Evolutionary conservation across 2,113 vertebrate species (phyloP).

Genomic region (Dasypus novemcinctus): DNA sequence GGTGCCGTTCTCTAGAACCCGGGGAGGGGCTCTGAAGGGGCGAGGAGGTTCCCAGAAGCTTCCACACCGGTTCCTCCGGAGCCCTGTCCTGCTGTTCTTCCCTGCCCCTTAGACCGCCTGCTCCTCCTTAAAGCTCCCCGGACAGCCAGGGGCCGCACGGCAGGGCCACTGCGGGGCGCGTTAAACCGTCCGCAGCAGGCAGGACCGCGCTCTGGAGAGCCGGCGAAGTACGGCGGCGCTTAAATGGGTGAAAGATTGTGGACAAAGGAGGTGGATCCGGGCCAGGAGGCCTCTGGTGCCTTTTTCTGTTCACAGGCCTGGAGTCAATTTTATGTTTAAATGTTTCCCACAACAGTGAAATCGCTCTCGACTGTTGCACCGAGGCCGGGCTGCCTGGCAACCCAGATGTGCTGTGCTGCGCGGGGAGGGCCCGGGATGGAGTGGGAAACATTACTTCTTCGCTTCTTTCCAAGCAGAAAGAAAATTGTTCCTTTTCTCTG

Average conservation of each 20-base stretch:
- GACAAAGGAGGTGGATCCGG: slow-evolving; percentile 13
- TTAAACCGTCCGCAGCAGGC: not conserved
- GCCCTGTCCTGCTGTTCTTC: accelerated
- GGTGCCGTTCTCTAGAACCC: accelerated
- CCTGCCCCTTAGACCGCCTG: not conserved
- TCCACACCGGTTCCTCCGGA: accelerated
- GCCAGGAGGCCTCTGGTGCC: not conserved
- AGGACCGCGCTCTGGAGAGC: not conserved
- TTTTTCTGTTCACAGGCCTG: not conserved
- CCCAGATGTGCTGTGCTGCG: not conserved
- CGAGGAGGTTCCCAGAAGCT: not conserved
- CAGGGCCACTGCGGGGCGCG: not conserved
- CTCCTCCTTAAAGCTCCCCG: not conserved
- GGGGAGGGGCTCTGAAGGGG: accelerated
- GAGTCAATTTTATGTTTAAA: slow-evolving; percentile 35
- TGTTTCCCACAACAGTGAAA: slow-evolving; percentile 51
- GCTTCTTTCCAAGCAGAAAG: slow-evolving; percentile 63
- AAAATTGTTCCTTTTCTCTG: slow-evolving; percentile 57
- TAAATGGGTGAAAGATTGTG: not conserved
- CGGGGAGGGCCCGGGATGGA: not conserved
- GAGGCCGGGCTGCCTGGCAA: slow-evolving; percentile 55
- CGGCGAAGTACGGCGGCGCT: not conserved
- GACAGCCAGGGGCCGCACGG: not conserved
- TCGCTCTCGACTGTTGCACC: not conserved
- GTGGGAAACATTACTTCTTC: slow-evolving; percentile 52